Conservation (phyloP, 2,888 invertebrate species). For the Abrostola tripartita region DNA sequence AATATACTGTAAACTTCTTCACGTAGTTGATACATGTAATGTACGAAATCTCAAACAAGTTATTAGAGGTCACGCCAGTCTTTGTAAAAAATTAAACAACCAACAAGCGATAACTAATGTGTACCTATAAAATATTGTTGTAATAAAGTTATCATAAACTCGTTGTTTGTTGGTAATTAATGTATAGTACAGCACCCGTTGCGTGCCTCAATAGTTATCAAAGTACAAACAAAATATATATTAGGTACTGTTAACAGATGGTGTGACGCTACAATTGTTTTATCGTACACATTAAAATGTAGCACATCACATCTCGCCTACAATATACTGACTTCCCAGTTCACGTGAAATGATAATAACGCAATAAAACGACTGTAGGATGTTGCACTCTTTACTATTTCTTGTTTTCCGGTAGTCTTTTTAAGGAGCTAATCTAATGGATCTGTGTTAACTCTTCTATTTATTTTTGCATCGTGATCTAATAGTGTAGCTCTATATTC, state of each 20-base stretch:
- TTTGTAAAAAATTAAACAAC: constrained; percentile 14
- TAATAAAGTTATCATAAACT: constrained; percentile 19
- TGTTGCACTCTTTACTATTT: constrained; percentile 7
- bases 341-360: constrained; percentile 41
- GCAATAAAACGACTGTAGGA: constrained; percentile 19
- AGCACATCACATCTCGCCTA: constrained; percentile 32
- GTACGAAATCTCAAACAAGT: background rate
- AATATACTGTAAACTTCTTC: background rate
- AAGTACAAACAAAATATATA: constrained; percentile 65
- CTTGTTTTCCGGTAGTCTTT: background rate
- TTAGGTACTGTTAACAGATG: constrained; percentile 57
- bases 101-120: constrained; percentile 10
- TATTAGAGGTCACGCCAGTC: constrained; percentile 3
- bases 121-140: constrained; percentile 18
- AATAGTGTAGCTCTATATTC: too few species aligned
- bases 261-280: constrained; percentile 48
- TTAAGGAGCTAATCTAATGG: background rate
- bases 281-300: constrained; percentile 38
- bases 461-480: too few species aligned
- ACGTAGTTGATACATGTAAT: background rate
- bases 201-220: constrained; percentile 68
- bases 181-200: constrained; percentile 54
- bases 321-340: constrained; percentile 31
- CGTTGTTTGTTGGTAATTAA: constrained; percentile 21
- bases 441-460: too few species aligned